A percentile compares a stretch with the other conserved stretches of the same genome.
phyloP scores from a whole-genome alignment of 1,140 invertebrate species.

The Lysiphlebus fabarum region DNA sequence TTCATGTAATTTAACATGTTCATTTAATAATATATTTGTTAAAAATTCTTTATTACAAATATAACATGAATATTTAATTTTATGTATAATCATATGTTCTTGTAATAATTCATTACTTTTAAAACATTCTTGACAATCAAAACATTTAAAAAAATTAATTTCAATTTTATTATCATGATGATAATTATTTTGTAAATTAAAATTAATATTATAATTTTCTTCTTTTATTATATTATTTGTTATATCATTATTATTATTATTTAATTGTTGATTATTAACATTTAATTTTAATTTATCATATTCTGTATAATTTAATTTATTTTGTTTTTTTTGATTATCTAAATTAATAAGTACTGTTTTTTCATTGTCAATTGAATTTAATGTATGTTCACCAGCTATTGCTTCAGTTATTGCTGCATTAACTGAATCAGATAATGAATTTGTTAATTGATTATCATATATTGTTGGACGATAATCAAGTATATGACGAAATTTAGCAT shows the following conservation, averaged over 20 bases:
- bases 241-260: slow-evolving; percentile 6
- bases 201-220: slow-evolving; percentile 3
- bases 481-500: slow-evolving; percentile 37
- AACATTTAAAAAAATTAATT: neutral
- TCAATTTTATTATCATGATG: neutral
- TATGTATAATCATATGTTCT: slow-evolving; percentile 36
- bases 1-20: slow-evolving; percentile 27
- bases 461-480: slow-evolving; percentile 20
- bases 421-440: slow-evolving; percentile 22
- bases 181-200: neutral
- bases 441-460: slow-evolving; percentile 8
- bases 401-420: slow-evolving; percentile 23
- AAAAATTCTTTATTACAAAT: slow-evolving; percentile 42
- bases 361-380: slow-evolving; percentile 1
- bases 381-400: slow-evolving; percentile 20
- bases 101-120: slow-evolving; percentile 27
- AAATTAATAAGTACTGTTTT: neutral
- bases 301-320: too few species aligned
- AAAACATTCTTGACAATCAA: neutral
- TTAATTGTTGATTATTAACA: neutral
- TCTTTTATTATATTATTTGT: slow-evolving; percentile 10
- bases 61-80: slow-evolving; percentile 41
- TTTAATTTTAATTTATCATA: slow-evolving; percentile 2
- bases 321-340: neutral
- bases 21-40: slow-evolving; percentile 34